phyloP scores from a whole-genome alignment of 1,140 invertebrate species.

The Sitophilus oryzae region DNA sequence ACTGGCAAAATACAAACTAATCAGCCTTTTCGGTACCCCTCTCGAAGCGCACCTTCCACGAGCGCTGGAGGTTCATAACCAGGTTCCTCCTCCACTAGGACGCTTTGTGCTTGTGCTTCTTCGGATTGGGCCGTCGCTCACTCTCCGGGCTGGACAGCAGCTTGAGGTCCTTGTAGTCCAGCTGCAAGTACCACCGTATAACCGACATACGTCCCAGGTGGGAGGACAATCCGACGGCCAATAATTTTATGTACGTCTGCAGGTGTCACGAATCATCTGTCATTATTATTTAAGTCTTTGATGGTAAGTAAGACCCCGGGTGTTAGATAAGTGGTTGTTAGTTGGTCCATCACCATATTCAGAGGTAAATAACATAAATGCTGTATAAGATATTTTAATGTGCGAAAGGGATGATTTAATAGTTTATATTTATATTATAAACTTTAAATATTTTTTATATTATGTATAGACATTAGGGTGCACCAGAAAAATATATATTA shows the following conservation, averaged over 20 bases:
- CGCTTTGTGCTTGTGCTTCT: constrained; percentile 54
- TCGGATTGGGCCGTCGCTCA: constrained; percentile 44
- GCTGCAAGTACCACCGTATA: constrained; percentile 43
- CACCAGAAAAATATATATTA: too few relatives aligned
- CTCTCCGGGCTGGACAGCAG: constrained; percentile 43
- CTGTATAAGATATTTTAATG: too few relatives aligned
- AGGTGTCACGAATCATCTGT: constrained; percentile 26
- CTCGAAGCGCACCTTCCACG: constrained; percentile 29
- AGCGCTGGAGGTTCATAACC: constrained; percentile 12
- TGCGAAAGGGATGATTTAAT: too few relatives aligned
- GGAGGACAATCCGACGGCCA: constrained; percentile 38
- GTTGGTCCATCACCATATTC: too few relatives aligned
- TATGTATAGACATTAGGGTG: too few relatives aligned
- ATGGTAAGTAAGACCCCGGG: not conserved
- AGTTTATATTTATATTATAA: too few relatives aligned
- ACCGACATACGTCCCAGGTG: constrained; percentile 37
- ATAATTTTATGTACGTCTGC: constrained; percentile 41
- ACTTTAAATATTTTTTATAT: too few relatives aligned
- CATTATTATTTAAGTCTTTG: constrained; percentile 2
- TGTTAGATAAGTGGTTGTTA: too few relatives aligned
- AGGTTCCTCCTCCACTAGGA: constrained; percentile 45
- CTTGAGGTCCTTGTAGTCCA: constrained; percentile 52
- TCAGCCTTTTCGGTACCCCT: constrained; percentile 35
- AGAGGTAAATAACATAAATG: too few relatives aligned
- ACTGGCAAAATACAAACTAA: constrained; percentile 27